phyloP scores from a whole-genome alignment of 2,888 invertebrate genomes.

The Trichopria drosophilae region DNA sequence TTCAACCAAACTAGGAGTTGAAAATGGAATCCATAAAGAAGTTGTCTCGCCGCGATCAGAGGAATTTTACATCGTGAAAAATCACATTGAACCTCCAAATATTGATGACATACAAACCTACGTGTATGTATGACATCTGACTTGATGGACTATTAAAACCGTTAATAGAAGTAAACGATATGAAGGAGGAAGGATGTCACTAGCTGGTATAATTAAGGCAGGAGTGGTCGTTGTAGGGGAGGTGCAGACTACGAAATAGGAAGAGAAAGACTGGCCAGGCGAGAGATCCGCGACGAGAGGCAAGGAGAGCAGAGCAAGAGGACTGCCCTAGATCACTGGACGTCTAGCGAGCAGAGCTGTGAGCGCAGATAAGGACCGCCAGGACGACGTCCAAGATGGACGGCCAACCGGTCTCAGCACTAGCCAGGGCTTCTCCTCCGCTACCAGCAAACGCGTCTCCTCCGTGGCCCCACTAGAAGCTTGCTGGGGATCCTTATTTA shows the following conservation, averaged over 20 bases:
- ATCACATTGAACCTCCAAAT: no score
- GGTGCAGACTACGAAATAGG: constrained; percentile 22
- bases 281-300: constrained; percentile 29
- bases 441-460: constrained; percentile 30
- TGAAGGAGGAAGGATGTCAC: no score
- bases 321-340: constrained; percentile 58
- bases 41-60: no score
- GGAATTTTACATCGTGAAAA: no score
- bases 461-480: constrained; percentile 42
- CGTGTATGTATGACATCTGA: no score
- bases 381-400: constrained; percentile 59
- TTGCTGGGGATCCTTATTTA: constrained; percentile 58
- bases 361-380: constrained; percentile 58
- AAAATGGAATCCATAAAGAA: no score
- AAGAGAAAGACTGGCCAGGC: constrained; percentile 25
- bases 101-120: no score
- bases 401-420: constrained; percentile 55
- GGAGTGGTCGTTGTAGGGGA: constrained; percentile 36
- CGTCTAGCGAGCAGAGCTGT: constrained; percentile 57
- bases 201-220: constrained; percentile 53
- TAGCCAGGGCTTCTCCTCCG: constrained; percentile 41
- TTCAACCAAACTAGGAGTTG: no score
- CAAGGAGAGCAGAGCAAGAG: constrained; percentile 38
- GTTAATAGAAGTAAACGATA: no score
- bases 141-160: no score